These are phyloP conservation scores for Nycteola revayana DNA, from an alignment of 2,888 invertebrate genomes.

Conservation along the genomic window DNA sequence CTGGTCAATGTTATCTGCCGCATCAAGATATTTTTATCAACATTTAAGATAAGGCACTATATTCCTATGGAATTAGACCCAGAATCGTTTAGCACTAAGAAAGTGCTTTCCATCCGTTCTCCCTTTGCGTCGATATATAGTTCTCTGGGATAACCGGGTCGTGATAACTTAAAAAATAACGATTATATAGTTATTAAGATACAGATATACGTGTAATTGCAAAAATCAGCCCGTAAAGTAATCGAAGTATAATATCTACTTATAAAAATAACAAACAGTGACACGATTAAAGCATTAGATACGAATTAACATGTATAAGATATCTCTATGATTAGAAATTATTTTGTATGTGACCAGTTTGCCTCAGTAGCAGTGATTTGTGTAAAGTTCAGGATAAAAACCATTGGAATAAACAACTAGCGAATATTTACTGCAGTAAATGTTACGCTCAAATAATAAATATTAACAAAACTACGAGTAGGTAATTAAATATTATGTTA, in stretches of 20 bases:
- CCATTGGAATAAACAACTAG: too few species aligned
- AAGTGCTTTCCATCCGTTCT: conserved; percentile 48
- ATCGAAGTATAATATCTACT: conserved; percentile 22
- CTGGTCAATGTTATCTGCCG: too few species aligned
- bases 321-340: conserved; percentile 17
- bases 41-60: conserved; percentile 19
- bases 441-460: too few species aligned
- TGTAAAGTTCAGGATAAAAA: conserved; percentile 15
- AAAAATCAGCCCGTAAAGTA: conserved; percentile 22
- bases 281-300: conserved; percentile 28
- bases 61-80: conserved; percentile 11
- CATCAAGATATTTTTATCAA: conserved; percentile 9
- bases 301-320: conserved; percentile 14
- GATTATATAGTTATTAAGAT: conserved; percentile 27
- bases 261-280: conserved; percentile 30
- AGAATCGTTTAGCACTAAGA: conserved; percentile 49
- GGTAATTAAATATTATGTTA: too few species aligned
- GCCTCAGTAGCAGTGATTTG: conserved; percentile 21
- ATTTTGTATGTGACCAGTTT: conserved; percentile 20
- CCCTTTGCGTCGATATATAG: conserved; percentile 55
- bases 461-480: too few species aligned
- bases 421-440: too few species aligned
- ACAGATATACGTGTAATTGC: conserved; percentile 19
- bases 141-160: conserved; percentile 57
- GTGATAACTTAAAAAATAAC: conserved; percentile 37